These are phyloP conservation scores for Ornithoptera alexandrae DNA, from an alignment of 2,888 invertebrate genomes.

Conservation along the genomic window DNA sequence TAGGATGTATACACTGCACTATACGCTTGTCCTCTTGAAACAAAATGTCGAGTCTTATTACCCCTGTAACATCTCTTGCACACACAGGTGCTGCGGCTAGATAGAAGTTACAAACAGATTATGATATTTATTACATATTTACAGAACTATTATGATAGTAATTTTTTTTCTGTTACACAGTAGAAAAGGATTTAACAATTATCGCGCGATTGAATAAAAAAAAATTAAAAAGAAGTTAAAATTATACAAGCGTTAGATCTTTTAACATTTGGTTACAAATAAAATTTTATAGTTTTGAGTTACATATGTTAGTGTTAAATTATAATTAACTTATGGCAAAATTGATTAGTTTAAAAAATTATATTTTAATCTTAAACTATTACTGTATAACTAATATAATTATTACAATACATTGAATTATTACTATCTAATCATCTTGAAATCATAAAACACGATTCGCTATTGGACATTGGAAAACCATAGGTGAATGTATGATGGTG, in stretches of 20 bases:
- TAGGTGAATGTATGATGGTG: too few relatives aligned
- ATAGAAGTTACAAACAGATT: too few relatives aligned
- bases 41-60: too few relatives aligned
- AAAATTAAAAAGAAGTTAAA: background rate
- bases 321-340: constrained; percentile 18
- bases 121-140: too few relatives aligned
- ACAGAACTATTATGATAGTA: too few relatives aligned
- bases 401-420: constrained; percentile 8
- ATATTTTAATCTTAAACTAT: constrained; percentile 1
- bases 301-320: constrained; percentile 1
- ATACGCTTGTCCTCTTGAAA: too few relatives aligned
- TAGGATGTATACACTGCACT: too few relatives aligned
- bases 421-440: constrained; percentile 8
- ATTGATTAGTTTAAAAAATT: background rate
- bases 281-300: background rate
- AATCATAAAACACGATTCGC: background rate
- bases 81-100: too few relatives aligned
- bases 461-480: too few relatives aligned
- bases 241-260: background rate
- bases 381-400: constrained; percentile 11
- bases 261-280: constrained; percentile 5
- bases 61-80: too few relatives aligned
- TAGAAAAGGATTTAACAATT: background rate
- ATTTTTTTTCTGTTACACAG: background rate
- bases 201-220: background rate